phyloP scores from a whole-genome alignment of 2,888 invertebrate species.

The Ligdia adustata region DNA sequence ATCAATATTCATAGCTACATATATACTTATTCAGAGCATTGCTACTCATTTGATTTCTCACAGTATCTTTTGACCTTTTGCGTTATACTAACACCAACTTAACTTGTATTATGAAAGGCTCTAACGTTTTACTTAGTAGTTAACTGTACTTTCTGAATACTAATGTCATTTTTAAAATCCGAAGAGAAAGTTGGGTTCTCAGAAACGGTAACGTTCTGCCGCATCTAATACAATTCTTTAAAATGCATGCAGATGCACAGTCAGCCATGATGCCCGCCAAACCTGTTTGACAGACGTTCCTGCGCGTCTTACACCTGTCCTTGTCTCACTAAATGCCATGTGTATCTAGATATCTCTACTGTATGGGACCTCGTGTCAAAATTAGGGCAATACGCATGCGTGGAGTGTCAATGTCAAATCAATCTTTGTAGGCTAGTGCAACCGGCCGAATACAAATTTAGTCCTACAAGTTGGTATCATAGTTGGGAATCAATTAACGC shows the following conservation, averaged over 20 bases:
- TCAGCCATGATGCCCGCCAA: slow-evolving; percentile 72
- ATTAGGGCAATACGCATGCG: slow-evolving; percentile 82
- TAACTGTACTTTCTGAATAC: slow-evolving; percentile 25
- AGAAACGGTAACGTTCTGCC: slow-evolving; percentile 42
- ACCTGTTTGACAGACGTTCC: slow-evolving; percentile 53
- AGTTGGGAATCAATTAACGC: slow-evolving; percentile 44
- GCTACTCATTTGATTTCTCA: slow-evolving; percentile 25
- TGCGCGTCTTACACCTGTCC: slow-evolving; percentile 50
- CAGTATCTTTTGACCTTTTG: slow-evolving; percentile 27
- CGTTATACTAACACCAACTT: neutral
- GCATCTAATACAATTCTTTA: slow-evolving; percentile 50
- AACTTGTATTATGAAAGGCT: neutral
- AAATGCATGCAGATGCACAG: slow-evolving; percentile 75
- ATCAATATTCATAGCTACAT: slow-evolving; percentile 28
- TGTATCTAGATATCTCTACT: slow-evolving; percentile 51
- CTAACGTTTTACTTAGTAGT: slow-evolving; percentile 3
- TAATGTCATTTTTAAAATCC: slow-evolving; percentile 20
- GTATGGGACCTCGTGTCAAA: slow-evolving; percentile 56
- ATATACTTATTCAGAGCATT: slow-evolving; percentile 5
- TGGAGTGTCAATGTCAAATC: slow-evolving; percentile 81
- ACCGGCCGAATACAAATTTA: slow-evolving; percentile 50
- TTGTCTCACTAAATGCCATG: slow-evolving; percentile 43
- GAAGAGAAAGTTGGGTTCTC: slow-evolving; percentile 43
- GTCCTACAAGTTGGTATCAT: slow-evolving; percentile 37
- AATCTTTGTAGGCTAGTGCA: slow-evolving; percentile 81